Evolutionary conservation across 2,888 invertebrate genomes (phyloP), one percentile per base, ranked within the genome.

Genomic region (Branchinecta sandiegonensis): DNA sequence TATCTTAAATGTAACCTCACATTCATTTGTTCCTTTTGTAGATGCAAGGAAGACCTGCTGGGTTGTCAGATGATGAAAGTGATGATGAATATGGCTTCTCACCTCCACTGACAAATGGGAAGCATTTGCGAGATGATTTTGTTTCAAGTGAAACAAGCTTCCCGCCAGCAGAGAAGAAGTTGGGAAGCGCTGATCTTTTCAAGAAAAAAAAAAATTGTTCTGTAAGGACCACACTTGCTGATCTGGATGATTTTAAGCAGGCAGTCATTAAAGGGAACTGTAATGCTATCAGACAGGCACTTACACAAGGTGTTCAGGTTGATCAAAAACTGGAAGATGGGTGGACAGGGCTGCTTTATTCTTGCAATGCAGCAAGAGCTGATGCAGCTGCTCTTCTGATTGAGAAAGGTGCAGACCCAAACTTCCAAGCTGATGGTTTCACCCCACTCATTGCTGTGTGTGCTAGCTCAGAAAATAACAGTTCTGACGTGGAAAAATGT

Each of bases 391-490:
- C 76, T 46, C 75, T 75, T 66, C 73, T 80, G 7, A 73, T 80
- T 9, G 74, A 76, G 13, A 74, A 74, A n/a, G 77, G 77, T 56
- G 79, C 79, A 11, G 74, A 79, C 72, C 74, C 77, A 4, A 77
- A 78, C 70, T 77, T 75, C 72, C 77, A 79, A 70, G 13, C 73
- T 78, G 79, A 79, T 70, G 74, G 75, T 71, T 78, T 76, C 72
- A 77, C 78, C n/a, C 77, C 78, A 7, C 71, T 80, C 48, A 79
- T 80, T 80, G 78, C 79, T 23, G 77, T 76, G 2, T 80, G 80
- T 73, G 76, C 77, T 2, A 77, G 78, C 1, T 75, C 72, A 7
- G 74, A 73, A 23, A 72, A 73, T 12, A 73, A 74, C 48, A 76
- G 77, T 68, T 74, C 73, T 1, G 73, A 74, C n/a, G 70, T 79